Base-by-base conservation (phyloP, 2,888 invertebrate species). In the Chalcis sispes region DNA sequence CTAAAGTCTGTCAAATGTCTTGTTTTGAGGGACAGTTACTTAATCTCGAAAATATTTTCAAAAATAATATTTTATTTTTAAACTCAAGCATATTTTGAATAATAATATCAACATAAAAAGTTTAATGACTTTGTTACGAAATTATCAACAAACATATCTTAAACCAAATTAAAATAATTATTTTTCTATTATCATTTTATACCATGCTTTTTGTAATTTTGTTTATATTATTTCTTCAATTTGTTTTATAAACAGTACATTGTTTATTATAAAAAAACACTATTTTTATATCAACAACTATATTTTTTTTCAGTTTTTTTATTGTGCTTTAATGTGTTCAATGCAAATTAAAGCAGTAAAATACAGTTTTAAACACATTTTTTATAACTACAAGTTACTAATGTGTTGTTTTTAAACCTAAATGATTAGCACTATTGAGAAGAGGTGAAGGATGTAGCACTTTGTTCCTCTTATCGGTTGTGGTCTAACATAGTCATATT, bases 381-480 rank as follows among this genome's bases (percentile, higher is more conserved):
- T 52, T 54, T 18, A 40, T 66, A n/a, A 8, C 20, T 36, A n/a
- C 3, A 2, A 69, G 2, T 70, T 27, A 66, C 59, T 71, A 58
- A 66, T 71, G 3, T n/a, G 15, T 71, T 27, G 64, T 64, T 50
- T 25, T 59, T 27, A 64, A 52, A 71, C 18, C 27, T 46, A 71
- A 59, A 61, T 46, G 71, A 72, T 76, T 59, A 76, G 71, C 65
- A 71, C 52, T 75, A 36, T 75, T 66, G 59, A 52, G 58, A 66
- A 54, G 64, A 69, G 76, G 76, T 77, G 76, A 77, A 72, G 76
- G 76, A 77, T 72, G 69, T 77, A 64, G 72, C 76, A 72, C 62
- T 61, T 54, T 76, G 66, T 58, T 65, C 52, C 65, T 65, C 36
- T 73, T 70, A 75, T 48, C 29, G 76, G 76, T 77, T 77, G 64